Evolutionary conservation across 2,888 invertebrate genomes (phyloP).

Genomic region (Meiosimyza platycephala): DNA sequence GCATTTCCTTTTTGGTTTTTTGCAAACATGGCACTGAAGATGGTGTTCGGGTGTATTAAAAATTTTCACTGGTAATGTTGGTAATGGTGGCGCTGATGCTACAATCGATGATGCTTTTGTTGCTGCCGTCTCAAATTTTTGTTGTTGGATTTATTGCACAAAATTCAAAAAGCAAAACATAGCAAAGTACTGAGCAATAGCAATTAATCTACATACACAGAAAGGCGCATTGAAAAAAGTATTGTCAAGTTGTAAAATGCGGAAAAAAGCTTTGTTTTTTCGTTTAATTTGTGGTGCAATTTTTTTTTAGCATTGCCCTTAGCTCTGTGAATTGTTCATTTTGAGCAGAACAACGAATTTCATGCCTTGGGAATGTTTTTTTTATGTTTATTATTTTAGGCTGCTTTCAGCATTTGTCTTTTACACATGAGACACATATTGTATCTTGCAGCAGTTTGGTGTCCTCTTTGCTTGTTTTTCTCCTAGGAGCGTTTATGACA

Average conservation of each 20-base stretch:
- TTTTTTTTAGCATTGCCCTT: slow-evolving; percentile 25
- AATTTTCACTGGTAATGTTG: background rate
- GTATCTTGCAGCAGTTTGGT: no score
- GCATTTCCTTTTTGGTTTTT: slow-evolving; percentile 43
- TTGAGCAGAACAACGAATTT: background rate
- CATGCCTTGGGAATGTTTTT: background rate
- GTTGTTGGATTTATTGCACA: slow-evolving; percentile 16
- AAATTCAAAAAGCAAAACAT: slow-evolving; percentile 13
- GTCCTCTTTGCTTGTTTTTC: no score
- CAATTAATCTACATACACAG: background rate
- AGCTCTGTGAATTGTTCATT: background rate
- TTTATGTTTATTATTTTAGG: background rate
- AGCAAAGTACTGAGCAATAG: background rate
- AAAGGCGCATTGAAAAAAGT: slow-evolving; percentile 16
- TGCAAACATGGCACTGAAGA: slow-evolving; percentile 23
- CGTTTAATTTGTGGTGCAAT: background rate
- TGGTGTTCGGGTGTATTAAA: background rate
- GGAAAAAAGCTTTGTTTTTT: background rate
- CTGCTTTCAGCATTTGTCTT: background rate
- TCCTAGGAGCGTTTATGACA: no score
- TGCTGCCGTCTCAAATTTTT: slow-evolving; percentile 6
- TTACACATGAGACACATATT: background rate
- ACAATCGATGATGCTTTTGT: background rate
- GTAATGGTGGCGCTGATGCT: background rate
- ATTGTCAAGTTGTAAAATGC: slow-evolving; percentile 8